A percentile compares a stretch with the other conserved stretches of the same genome.
phyloP scores from a whole-genome alignment of 2,888 invertebrate species.

The Emmelina monodactyla region DNA sequence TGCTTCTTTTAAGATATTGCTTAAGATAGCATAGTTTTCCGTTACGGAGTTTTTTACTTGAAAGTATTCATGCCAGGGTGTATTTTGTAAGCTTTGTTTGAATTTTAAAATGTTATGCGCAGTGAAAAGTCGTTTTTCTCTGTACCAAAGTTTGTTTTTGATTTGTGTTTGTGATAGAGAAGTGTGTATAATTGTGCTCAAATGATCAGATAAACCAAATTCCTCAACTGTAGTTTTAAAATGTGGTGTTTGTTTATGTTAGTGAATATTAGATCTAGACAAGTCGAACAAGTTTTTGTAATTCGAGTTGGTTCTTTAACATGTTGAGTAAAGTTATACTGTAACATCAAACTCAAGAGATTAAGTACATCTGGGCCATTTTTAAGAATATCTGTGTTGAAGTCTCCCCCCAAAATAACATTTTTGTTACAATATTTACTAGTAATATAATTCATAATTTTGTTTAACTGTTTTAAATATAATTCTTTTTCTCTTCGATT shows the following conservation, averaged over 20 bases:
- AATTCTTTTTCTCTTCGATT: slow-evolving; percentile 9
- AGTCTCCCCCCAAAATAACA: not conserved
- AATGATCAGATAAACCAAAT: not conserved
- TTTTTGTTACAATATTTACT: not conserved
- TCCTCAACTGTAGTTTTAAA: not conserved
- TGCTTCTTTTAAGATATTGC: no score
- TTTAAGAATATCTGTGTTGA: not conserved
- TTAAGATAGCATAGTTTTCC: no score
- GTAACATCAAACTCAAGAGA: not conserved
- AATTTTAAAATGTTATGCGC: not conserved
- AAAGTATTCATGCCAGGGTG: not conserved
- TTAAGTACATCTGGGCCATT: not conserved
- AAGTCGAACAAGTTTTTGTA: not conserved
- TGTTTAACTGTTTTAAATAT: slow-evolving; percentile 6
- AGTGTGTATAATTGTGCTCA: not conserved
- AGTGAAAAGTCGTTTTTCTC: not conserved
- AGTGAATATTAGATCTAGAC: not conserved
- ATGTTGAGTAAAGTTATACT: not conserved
- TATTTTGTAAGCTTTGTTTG: not conserved
- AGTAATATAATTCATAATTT: not conserved
- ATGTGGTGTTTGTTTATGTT: not conserved
- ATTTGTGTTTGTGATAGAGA: not conserved
- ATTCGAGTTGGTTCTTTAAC: not conserved
- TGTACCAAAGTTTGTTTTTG: not conserved
- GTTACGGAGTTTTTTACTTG: no score